Evolutionary conservation across 2,888 invertebrate genomes (phyloP).

Genomic region (Campoletis raptor): DNA sequence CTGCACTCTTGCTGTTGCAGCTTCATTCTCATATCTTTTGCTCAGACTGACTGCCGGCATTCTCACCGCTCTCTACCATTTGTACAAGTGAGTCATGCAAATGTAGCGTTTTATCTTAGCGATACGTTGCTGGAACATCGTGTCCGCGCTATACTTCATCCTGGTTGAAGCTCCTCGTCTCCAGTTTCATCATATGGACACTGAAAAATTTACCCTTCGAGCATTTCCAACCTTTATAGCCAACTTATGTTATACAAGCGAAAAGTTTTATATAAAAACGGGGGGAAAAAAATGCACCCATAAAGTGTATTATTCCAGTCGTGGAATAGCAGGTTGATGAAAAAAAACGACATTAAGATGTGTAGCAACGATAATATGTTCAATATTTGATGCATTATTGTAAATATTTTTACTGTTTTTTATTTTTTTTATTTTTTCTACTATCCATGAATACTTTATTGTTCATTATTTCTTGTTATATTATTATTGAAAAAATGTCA

Average conservation of each 20-base stretch:
- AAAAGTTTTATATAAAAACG: background rate
- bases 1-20: constrained; percentile 15
- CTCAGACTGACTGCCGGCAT: constrained; percentile 67
- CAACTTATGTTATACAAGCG: background rate
- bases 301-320: background rate
- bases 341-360: background rate
- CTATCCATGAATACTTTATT: background rate
- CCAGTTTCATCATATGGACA: constrained; percentile 58
- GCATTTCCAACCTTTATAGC: constrained; percentile 18
- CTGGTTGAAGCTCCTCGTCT: constrained; percentile 39
- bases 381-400: background rate
- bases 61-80: constrained; percentile 65
- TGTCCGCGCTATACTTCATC: constrained; percentile 41
- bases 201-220: constrained; percentile 41
- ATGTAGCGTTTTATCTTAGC: constrained; percentile 69
- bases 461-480: background rate
- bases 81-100: constrained; percentile 71
- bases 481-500: background rate
- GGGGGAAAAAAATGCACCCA: background rate
- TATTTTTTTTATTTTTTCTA: background rate
- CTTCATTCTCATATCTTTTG: constrained; percentile 45
- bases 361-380: background rate
- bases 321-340: background rate
- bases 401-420: background rate
- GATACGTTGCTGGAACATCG: constrained; percentile 47